Percentiles rank a stretch among this genome's conserved stretches.
phyloP scores from a whole-genome alignment of 2,113 vertebrate genomes.

The Pelusios castaneus region DNA sequence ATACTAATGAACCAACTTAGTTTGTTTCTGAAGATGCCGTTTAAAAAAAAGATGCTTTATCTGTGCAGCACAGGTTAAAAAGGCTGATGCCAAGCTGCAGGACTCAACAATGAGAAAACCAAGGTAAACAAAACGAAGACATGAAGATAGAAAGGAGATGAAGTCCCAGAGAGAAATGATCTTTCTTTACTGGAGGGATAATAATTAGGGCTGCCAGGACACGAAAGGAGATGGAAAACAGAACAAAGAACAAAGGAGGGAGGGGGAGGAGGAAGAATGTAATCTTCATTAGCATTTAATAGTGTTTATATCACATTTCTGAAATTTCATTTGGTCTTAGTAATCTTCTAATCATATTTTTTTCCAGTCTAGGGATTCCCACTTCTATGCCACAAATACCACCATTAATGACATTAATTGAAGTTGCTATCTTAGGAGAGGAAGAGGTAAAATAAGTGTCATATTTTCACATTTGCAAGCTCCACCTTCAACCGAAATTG shows the following conservation, averaged over 20 bases:
- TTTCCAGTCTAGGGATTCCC: neutral
- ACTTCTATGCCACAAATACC: neutral
- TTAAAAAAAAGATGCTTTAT: conserved; percentile 48
- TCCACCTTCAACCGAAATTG: neutral
- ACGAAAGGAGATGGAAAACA: conserved; percentile 67
- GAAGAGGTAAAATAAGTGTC: neutral
- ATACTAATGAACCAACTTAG: conserved; percentile 46
- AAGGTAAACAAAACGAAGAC: conserved; percentile 35
- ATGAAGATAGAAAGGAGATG: conserved; percentile 27
- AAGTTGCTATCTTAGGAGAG: neutral
- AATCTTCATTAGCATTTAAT: conserved; percentile 6
- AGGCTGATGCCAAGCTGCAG: conserved; percentile 27
- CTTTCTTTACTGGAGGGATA: conserved; percentile 85
- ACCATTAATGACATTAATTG: neutral
- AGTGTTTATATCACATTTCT: neutral
- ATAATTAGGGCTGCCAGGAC: conserved; percentile 80
- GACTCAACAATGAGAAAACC: conserved; percentile 24
- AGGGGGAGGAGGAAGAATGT: conserved; percentile 31
- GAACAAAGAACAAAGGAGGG: conserved; percentile 46
- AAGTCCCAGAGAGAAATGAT: conserved; percentile 48
- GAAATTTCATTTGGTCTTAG: conserved; percentile 20
- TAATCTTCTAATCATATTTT: neutral
- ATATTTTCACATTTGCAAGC: neutral
- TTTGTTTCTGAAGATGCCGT: conserved; percentile 39
- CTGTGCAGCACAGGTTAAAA: conserved; percentile 50